Evolutionary conservation across 2,888 invertebrate species (phyloP), one percentile per base, ranked within the genome.

Genomic region (Pterobdella sp.): DNA sequence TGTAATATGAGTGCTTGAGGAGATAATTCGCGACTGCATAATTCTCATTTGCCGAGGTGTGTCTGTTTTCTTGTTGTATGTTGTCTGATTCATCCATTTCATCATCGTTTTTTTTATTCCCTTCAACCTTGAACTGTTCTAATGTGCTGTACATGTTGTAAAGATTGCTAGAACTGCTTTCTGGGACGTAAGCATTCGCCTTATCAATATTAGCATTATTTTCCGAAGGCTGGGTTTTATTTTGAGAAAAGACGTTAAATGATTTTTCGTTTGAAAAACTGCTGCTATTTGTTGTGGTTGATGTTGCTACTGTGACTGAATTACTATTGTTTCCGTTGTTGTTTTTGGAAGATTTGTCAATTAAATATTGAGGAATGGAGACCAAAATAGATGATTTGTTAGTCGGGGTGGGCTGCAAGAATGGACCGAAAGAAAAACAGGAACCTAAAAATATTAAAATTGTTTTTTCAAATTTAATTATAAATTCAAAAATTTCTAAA

Each of bases 321-420:
- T 22, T 22, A 18, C 60, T n/a, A 26, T 22, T 56, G 60, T 26
- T 56, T 22, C n/a, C 26, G 29, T 65, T 29, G 29, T 65, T 22
- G 7, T 29, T 0, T 7, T 66, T n/a, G 66, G 7, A 32, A 22
- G 69, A 3, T 22, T 69, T 69, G 52, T 42, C 49, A 14, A 69
- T 29, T 22, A 69, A 22, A 29, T 69, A 69, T 18, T 49, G 42
- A 0, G 69, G 69, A 1, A 69, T 69, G 10, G 69, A 69, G 26
- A 69, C 69, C 52, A 69, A 52, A 18, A 69, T 69, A 31, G 69
- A 69, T 1, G 69, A 49, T 31, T 69, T 69, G 49, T 32, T 52
- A 1, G 49, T 32, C 22, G 37, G 42, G 37, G 37, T 1, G 1
- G 52, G 42, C 14, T 37, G 37, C 22, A 69, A 10, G 52, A 37